A percentile compares a stretch with the other conserved stretches of the same genome.
Evolutionary conservation across 2,888 invertebrate genomes (phyloP).

Genomic region (Himalopsyche tibetana): DNA sequence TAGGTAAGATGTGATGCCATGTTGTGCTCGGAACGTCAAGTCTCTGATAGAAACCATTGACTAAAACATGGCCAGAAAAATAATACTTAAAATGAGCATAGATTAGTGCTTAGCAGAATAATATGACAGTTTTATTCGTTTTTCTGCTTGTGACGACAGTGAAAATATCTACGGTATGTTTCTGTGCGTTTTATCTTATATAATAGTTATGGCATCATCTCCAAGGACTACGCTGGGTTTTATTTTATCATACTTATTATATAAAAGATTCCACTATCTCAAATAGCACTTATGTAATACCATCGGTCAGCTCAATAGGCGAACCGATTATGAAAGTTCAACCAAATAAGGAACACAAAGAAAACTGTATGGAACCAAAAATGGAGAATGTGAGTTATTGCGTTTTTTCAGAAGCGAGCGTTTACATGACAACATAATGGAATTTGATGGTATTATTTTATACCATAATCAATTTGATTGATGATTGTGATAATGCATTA

Average conservation of each 20-base stretch:
- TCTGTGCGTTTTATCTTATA: no score
- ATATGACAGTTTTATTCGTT: no score
- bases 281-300: neutral
- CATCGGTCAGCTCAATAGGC: neutral
- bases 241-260: neutral
- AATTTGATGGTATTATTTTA: constrained; percentile 31
- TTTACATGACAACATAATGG: constrained; percentile 26
- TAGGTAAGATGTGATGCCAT: no score
- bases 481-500: neutral
- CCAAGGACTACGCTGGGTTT: neutral
- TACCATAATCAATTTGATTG: constrained; percentile 17
- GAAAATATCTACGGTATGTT: no score
- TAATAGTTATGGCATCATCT: no score
- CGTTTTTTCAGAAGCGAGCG: constrained; percentile 28
- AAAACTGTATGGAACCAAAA: constrained; percentile 16
- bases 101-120: no score
- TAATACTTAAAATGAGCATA: no score
- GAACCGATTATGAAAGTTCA: constrained; percentile 13
- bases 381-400: constrained; percentile 40
- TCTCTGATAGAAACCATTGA: no score
- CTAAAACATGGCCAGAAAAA: no score
- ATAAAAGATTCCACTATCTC: neutral
- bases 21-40: no score
- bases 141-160: no score
- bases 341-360: constrained; percentile 35